Percentiles rank a stretch among this genome's conserved stretches.
phyloP scores from a whole-genome alignment of 2,888 invertebrate species.

The Acrobasis repandana region DNA sequence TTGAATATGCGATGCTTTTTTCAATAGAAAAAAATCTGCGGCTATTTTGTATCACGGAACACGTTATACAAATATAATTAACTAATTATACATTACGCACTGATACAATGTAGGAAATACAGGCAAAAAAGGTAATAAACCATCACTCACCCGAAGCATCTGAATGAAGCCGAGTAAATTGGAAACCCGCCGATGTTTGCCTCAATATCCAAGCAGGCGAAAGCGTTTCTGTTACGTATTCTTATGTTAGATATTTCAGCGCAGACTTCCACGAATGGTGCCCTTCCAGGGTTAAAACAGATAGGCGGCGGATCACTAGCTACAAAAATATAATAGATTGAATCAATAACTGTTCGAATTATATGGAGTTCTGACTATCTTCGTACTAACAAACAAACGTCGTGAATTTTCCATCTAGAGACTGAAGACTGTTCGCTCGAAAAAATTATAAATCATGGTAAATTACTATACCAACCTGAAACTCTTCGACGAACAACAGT shows the following conservation, averaged over 20 bases:
- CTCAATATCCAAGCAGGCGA: conserved; percentile 89
- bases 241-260: conserved; percentile 91
- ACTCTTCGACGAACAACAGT: conserved; percentile 87
- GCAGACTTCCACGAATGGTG: conserved; percentile 87
- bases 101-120: conserved; percentile 11
- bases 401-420: no score
- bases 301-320: conserved; percentile 89
- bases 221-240: conserved; percentile 89
- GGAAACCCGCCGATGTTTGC: conserved; percentile 84
- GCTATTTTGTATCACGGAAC: neutral
- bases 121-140: neutral
- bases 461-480: conserved; percentile 82
- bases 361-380: neutral
- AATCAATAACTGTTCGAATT: conserved; percentile 21
- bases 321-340: conserved; percentile 54
- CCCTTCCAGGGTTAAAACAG: conserved; percentile 87
- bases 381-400: no score
- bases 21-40: neutral
- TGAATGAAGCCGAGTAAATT: conserved; percentile 81
- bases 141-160: conserved; percentile 72
- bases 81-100: neutral
- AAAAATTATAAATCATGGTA: no score
- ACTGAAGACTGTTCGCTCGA: no score
- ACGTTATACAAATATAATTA: neutral
- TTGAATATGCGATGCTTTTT: no score